A percentile compares a stretch with the other conserved stretches of the same genome.
These are phyloP conservation scores for Aphodius granarius DNA, from an alignment of 2,888 invertebrate genomes.

Conservation along the genomic window DNA sequence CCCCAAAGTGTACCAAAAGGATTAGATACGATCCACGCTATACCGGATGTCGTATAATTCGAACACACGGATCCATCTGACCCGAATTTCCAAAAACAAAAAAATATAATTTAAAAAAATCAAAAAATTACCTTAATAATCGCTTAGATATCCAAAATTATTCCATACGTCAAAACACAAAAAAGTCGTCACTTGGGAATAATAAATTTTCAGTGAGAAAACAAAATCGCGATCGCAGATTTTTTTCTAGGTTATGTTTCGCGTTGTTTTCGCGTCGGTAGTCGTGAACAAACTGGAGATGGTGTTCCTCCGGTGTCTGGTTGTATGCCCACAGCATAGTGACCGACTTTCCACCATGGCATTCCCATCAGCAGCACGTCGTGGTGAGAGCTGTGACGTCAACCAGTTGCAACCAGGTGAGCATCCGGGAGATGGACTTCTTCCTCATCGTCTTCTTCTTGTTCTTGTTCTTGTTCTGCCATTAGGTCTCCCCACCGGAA, in stretches of 20 bases:
- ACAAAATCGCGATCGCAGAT: not conserved
- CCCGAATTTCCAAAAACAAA: not conserved
- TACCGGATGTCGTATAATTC: not conserved
- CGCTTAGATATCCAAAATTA: not conserved
- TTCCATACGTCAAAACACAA: not conserved
- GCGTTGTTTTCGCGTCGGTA: not conserved
- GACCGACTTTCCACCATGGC: slow-evolving; percentile 35
- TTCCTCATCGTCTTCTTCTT: too few species aligned
- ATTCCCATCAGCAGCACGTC: slow-evolving; percentile 28
- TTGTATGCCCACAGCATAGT: slow-evolving; percentile 31
- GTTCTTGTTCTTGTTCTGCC: not conserved
- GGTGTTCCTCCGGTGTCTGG: not conserved
- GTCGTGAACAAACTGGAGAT: not conserved
- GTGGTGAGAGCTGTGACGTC: slow-evolving; percentile 34
- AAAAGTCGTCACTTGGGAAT: not conserved
- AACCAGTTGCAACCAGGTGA: slow-evolving; percentile 27
- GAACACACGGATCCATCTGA: not conserved
- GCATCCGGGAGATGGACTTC: slow-evolving; percentile 33
- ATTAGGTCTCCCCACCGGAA: slow-evolving; percentile 19
- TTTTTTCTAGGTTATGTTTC: not conserved
- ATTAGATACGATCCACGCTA: not conserved
- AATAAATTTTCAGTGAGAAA: not conserved
- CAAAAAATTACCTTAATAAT: not conserved
- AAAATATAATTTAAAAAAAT: not conserved
- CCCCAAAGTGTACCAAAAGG: not conserved